These are phyloP conservation scores for Acromyrmex echinatior DNA, from an alignment of 1,140 invertebrate genomes.

Conservation along the genomic window DNA sequence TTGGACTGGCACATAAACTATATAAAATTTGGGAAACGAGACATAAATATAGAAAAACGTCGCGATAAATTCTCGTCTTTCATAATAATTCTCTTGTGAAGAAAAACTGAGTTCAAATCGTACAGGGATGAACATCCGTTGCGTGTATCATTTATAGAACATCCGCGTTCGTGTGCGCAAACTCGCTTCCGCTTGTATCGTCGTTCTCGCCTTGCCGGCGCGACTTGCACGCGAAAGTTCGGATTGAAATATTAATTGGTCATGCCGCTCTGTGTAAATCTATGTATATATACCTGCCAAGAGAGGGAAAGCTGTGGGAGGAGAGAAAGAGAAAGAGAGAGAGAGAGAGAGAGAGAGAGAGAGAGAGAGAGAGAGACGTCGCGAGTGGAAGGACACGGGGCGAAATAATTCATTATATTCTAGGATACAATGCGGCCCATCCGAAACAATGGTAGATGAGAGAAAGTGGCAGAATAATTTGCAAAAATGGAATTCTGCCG, in stretches of 20 bases:
- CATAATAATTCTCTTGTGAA: slow-evolving; percentile 10
- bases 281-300: slow-evolving; percentile 67
- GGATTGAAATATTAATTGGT: slow-evolving; percentile 84
- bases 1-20: neutral
- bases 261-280: slow-evolving; percentile 64
- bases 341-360: neutral
- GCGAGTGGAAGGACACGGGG: slow-evolving; percentile 13
- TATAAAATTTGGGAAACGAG: neutral
- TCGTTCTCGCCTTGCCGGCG: slow-evolving; percentile 49
- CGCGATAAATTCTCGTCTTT: slow-evolving; percentile 31
- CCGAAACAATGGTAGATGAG: slow-evolving; percentile 51
- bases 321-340: neutral
- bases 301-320: neutral
- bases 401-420: slow-evolving; percentile 72
- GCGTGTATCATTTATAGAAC: slow-evolving; percentile 36
- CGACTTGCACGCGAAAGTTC: slow-evolving; percentile 74
- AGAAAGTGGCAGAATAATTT: slow-evolving; percentile 74
- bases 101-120: slow-evolving; percentile 4
- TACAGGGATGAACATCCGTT: neutral
- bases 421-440: slow-evolving; percentile 53
- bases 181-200: slow-evolving; percentile 42
- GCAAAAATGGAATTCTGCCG: slow-evolving; percentile 76
- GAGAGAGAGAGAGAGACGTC: neutral
- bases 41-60: slow-evolving; percentile 6
- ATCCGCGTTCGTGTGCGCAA: slow-evolving; percentile 18